Conservation (phyloP, 1,140 invertebrate genomes). For the Lepidostoma basale region DNA sequence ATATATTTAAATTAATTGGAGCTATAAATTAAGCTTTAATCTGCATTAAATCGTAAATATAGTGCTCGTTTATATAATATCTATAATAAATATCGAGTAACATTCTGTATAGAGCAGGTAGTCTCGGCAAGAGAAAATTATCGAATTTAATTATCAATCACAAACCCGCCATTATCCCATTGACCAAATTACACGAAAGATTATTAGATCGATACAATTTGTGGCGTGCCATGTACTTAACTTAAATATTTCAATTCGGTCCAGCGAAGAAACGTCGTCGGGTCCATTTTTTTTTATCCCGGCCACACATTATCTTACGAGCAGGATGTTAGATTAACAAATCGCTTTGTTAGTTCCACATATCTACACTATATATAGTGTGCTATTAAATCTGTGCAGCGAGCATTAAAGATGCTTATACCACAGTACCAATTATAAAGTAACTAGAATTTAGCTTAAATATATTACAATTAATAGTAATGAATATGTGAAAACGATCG, state of each 20-base stretch:
- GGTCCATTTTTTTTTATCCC: slow-evolving; percentile 8
- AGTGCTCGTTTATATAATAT: too few relatives aligned
- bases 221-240: slow-evolving; percentile 7
- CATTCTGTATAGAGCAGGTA: not conserved
- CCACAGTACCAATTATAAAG: too few relatives aligned
- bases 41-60: too few relatives aligned
- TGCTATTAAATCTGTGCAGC: slow-evolving; percentile 12
- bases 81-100: too few relatives aligned
- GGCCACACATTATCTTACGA: slow-evolving; percentile 8
- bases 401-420: too few relatives aligned
- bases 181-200: slow-evolving; percentile 1
- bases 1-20: not conserved
- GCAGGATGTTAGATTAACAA: slow-evolving; percentile 26
- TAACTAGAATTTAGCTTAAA: too few relatives aligned
- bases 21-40: too few relatives aligned
- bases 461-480: too few relatives aligned
- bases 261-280: slow-evolving; percentile 4
- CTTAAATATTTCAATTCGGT: slow-evolving; percentile 10
- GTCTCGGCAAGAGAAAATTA: not conserved
- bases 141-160: slow-evolving; percentile 23
- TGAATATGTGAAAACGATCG: too few relatives aligned
- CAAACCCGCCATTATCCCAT: slow-evolving; percentile 4
- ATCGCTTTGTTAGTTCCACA: slow-evolving; percentile 1
- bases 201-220: slow-evolving; percentile 13
- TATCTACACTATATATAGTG: not conserved